Evolutionary conservation across 2,888 invertebrate species (phyloP).

Genomic region (Synergus laeviventris): DNA sequence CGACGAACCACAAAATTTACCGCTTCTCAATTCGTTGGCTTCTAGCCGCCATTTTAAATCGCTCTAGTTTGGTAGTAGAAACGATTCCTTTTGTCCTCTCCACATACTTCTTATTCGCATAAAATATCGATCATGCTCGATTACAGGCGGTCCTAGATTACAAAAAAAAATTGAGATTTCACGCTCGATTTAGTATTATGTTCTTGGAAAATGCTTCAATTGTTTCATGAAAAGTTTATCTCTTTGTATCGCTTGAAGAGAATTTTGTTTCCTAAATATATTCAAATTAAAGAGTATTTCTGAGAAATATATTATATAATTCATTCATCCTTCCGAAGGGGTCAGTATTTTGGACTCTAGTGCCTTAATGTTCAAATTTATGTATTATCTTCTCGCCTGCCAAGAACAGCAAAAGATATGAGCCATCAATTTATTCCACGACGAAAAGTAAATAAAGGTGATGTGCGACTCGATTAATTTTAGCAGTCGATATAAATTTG

Average conservation of each 20-base stretch:
- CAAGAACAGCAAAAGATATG: slow-evolving; percentile 41
- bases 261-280: not conserved
- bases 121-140: too few relatives aligned
- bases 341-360: not conserved
- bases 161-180: too few relatives aligned
- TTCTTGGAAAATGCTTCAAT: too few relatives aligned
- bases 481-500: slow-evolving; percentile 38
- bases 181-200: too few relatives aligned
- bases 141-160: too few relatives aligned
- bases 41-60: not conserved
- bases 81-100: not conserved
- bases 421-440: slow-evolving; percentile 13
- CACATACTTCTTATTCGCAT: not conserved
- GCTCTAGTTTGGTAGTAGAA: not conserved
- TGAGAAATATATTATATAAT: not conserved
- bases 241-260: too few relatives aligned
- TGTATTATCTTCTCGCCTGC: slow-evolving; percentile 12
- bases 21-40: not conserved
- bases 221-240: too few relatives aligned
- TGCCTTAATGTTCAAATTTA: not conserved
- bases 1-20: slow-evolving; percentile 23
- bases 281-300: not conserved
- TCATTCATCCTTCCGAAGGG: not conserved
- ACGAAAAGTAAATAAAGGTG: slow-evolving; percentile 40
- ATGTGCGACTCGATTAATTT: slow-evolving; percentile 28